Base-by-base conservation (phyloP, 1,140 invertebrate genomes). In the Euura lappo region DNA sequence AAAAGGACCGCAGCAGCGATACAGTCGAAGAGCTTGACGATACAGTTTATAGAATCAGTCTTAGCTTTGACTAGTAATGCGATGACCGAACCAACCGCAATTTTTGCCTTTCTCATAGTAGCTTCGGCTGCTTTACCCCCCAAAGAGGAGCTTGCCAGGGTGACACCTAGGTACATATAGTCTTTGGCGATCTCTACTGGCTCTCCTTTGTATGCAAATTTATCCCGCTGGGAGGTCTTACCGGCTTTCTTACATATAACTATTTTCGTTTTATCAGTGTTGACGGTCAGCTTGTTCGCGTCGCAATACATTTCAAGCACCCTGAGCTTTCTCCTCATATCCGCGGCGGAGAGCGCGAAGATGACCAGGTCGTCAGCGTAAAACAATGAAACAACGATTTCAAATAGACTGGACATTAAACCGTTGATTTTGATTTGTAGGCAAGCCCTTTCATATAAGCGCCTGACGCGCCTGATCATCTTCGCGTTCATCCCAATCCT, bases 261-360 rank as follows among this genome's bases (percentile, higher is more conserved):
- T n/a, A 78, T 73, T 76, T 76, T 75, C 2, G 74, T 78, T 75
- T 78, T 76, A 8, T 69, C 11, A 0, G 71, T 69, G 65, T 78
- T 78, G 7, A 77, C 43, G 2, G 13, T 68, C 2, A 78, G 45
- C 42, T 46, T 46, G n/a, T 75, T 76, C 10, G 67, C 2, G 11
- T 66, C 8, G 64, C 71, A 75, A 69, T 79, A 74, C 44, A 70
- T 51, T 1, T 69, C 2, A 4, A 77, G 45, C 2, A 71, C 4
- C 4, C 47, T 65, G 6, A 77, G 13, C 51, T 74, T 79, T 44
- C 45, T 60, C 45, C 60, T 73, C 28, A 77, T 10, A 64, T 74
- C 71, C 6, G 45, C 10, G 0, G 72, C 64, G 11, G 74, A 69
- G 28, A 77, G 46, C 4, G 73, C 77, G 28, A 28, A 28, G 28